phyloP scores from a whole-genome alignment of 2,797 vertebrate genomes.

The Squalus acanthias region DNA sequence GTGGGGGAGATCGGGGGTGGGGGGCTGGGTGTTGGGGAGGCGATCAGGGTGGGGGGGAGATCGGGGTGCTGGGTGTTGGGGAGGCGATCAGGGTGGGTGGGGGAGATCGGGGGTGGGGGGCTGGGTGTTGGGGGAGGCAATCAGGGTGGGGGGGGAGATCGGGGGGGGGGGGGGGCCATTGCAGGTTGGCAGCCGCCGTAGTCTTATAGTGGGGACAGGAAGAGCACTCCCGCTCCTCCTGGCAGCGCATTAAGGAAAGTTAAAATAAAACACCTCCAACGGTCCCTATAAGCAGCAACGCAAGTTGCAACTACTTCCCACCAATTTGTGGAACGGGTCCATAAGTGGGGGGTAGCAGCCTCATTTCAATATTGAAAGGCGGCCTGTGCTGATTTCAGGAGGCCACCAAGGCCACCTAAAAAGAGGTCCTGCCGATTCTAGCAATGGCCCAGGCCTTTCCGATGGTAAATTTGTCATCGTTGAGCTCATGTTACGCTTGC shows the following conservation, averaged over 20 bases:
- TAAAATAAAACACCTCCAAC: background rate
- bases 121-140: background rate
- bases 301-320: background rate
- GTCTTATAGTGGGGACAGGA: background rate
- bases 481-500: background rate
- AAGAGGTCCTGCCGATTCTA: background rate
- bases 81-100: background rate
- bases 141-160: background rate
- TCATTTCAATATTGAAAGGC: background rate
- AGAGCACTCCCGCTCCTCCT: too few species aligned
- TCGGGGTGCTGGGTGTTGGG: too few species aligned
- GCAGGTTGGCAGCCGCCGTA: background rate
- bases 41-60: too few species aligned
- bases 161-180: background rate
- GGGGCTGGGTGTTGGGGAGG: too few species aligned
- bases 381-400: background rate
- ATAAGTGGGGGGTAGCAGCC: background rate
- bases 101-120: too few species aligned
- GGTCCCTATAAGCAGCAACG: background rate
- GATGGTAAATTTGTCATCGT: background rate
- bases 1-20: background rate
- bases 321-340: background rate
- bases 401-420: background rate
- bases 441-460: background rate
- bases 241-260: background rate